These are phyloP conservation scores for Cheilosia vernalis DNA, from an alignment of 2,888 invertebrate genomes.

Conservation along the genomic window DNA sequence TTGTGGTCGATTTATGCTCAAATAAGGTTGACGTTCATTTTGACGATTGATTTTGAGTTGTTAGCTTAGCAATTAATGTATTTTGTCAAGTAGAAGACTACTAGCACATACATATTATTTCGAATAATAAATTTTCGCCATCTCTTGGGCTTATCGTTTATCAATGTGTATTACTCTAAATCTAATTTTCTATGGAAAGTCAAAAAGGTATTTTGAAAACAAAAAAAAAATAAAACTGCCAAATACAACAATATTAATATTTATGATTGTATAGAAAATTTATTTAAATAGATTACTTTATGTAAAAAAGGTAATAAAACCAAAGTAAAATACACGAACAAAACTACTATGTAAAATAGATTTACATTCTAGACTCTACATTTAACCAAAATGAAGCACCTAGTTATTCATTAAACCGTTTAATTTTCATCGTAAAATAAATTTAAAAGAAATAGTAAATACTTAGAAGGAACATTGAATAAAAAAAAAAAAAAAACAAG, in stretches of 20 bases:
- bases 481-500: slow-evolving; percentile 34
- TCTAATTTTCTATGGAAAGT: background rate
- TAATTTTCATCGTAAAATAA: slow-evolving; percentile 31
- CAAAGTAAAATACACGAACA: slow-evolving; percentile 22
- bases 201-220: slow-evolving; percentile 16
- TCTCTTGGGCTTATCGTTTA: too few relatives aligned
- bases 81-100: too few relatives aligned
- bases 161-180: background rate
- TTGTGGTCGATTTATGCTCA: too few relatives aligned
- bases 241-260: slow-evolving; percentile 59
- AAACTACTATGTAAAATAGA: slow-evolving; percentile 35
- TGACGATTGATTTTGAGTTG: too few relatives aligned
- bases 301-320: slow-evolving; percentile 22
- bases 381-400: slow-evolving; percentile 15
- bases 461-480: slow-evolving; percentile 5
- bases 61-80: too few relatives aligned
- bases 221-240: slow-evolving; percentile 58
- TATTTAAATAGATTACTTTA: slow-evolving; percentile 27
- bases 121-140: too few relatives aligned
- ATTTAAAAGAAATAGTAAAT: slow-evolving; percentile 18
- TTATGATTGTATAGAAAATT: slow-evolving; percentile 47
- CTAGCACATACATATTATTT: too few relatives aligned
- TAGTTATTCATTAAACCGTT: slow-evolving; percentile 31
- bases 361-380: slow-evolving; percentile 34
- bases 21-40: too few relatives aligned